Percentiles rank a stretch among this genome's conserved stretches.
These are phyloP conservation scores for Sepiola atlantica DNA, from an alignment of 2,888 invertebrate species.

Conservation along the genomic window DNA sequence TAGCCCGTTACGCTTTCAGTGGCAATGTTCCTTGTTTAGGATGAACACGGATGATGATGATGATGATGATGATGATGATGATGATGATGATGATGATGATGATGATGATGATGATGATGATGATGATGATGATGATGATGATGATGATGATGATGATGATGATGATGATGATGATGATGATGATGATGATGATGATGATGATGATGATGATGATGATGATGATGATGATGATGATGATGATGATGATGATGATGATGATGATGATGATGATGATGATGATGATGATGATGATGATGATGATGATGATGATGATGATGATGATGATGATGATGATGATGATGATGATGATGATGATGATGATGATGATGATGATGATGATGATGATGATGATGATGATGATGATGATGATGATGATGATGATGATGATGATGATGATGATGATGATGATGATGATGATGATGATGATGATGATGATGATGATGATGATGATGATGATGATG, in stretches of 20 bases:
- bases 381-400: slow-evolving; percentile 2
- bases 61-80: slow-evolving; percentile 32
- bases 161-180: background rate
- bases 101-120: slow-evolving; percentile 32
- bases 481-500: slow-evolving; percentile 2
- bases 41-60: background rate
- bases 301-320: slow-evolving; percentile 32
- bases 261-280: background rate
- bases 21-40: no score
- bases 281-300: background rate
- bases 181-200: background rate
- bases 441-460: slow-evolving; percentile 2
- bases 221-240: background rate
- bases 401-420: slow-evolving; percentile 32
- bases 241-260: background rate
- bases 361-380: slow-evolving; percentile 2
- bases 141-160: no score
- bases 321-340: slow-evolving; percentile 2
- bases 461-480: slow-evolving; percentile 32
- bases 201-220: background rate
- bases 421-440: slow-evolving; percentile 2
- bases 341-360: slow-evolving; percentile 2
- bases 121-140: no score
- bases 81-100: slow-evolving; percentile 2
- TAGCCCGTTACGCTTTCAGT: no score